Conservation (phyloP, 2,113 vertebrate species). For the Parotia lawesii region DNA sequence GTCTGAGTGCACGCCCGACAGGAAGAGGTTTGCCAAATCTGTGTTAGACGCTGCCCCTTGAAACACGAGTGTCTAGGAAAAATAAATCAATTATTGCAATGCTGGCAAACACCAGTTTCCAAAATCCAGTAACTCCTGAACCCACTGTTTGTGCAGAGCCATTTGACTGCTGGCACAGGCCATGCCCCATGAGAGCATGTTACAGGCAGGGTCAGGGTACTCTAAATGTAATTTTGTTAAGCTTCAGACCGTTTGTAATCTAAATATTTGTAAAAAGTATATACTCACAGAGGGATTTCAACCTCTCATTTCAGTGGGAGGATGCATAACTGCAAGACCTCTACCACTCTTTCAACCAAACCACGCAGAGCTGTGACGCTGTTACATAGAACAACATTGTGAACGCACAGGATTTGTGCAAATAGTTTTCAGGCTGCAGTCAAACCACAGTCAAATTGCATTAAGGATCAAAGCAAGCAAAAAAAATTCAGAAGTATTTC, state of each 20-base stretch:
- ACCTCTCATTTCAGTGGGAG: neutral
- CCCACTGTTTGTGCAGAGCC: neutral
- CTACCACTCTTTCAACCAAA: neutral
- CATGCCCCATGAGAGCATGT: accelerated
- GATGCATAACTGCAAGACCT: neutral
- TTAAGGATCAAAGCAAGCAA: slow-evolving; percentile 22
- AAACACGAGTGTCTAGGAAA: neutral
- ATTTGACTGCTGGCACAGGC: neutral
- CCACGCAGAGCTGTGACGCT: neutral
- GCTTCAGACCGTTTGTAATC: neutral
- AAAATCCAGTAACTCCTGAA: neutral
- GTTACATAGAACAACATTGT: neutral
- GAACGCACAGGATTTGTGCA: neutral
- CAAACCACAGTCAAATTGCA: slow-evolving; percentile 23
- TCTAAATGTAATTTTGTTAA: neutral
- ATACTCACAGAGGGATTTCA: neutral
- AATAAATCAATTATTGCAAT: neutral
- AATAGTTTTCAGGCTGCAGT: slow-evolving; percentile 4
- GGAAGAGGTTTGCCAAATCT: neutral
- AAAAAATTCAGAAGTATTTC: neutral
- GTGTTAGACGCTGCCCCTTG: neutral
- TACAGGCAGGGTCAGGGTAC: neutral
- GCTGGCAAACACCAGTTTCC: neutral
- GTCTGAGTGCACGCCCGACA: accelerated
- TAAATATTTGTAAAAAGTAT: slow-evolving; percentile 22